Base-by-base conservation (phyloP, 2,797 vertebrate species). In the Ctenochaetus hawaiiensis region DNA sequence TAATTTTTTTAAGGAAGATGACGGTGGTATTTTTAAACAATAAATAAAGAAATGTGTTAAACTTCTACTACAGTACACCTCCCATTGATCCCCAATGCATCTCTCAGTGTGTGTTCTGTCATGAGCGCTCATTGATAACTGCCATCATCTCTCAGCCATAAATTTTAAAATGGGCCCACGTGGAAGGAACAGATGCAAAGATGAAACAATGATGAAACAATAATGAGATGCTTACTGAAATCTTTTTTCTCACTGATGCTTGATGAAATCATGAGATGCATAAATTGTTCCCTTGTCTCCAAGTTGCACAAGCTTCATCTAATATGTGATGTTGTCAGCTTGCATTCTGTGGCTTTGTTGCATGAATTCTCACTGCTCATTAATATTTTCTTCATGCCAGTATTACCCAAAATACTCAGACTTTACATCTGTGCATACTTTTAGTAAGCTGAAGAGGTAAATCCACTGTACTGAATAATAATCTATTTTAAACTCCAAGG, bases 131-230 rank as follows among this genome's bases (percentile, higher is more conserved):
- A 59, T 9, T 74, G 76, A 75, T 72, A 60, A 70, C 18, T 26
- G 39, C 64, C 20, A 60, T 64, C 54, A 71, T 85, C 45, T 58
- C 44, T 61, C 54, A 78, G 67, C 3, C 73, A 48, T 77, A 20
- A 43, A 22, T 67, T 66, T 78, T 70, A 74, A 78, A 86, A 72
- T 5, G 30, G 67, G 48, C 48, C 52, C 66, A 72, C 52, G 58
- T 59, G 63, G 72, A 77, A 56, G 43, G 66, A 83, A 67, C 67
- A 65, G 53, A 77, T 72, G 67, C 34, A 75, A 64, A 75, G 62
- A 89, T 73, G 45, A 77, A 83, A 77, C 22, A 49, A n/a, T 49
- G 78, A 69, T 80, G 48, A 82, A 86, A 83, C 58, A 76, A 72
- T 75, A 76, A 73, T 61, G 45, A 75, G 71, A 69, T 75, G 74